A percentile compares a stretch with the other conserved stretches of the same genome.
These are phyloP conservation scores for Fistularia tabacaria DNA, from an alignment of 2,797 vertebrate genomes.

Conservation along the genomic window DNA sequence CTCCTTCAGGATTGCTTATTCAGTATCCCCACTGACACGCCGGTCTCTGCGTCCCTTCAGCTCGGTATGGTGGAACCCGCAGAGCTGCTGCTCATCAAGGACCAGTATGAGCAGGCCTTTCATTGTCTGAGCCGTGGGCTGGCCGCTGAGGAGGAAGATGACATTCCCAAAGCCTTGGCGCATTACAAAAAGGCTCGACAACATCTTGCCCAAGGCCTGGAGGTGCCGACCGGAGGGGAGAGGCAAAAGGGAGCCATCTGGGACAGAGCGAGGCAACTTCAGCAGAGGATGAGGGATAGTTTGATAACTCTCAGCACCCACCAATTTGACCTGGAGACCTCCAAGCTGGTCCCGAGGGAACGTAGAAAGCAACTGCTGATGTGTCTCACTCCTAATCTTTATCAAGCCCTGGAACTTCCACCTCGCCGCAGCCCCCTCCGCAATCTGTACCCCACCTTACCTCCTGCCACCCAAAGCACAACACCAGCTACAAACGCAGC, in stretches of 20 bases:
- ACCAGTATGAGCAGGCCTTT: constrained; percentile 82
- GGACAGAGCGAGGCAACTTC: constrained; percentile 83
- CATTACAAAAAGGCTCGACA: constrained; percentile 78
- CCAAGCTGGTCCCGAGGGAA: constrained; percentile 8
- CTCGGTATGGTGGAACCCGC: constrained; percentile 62
- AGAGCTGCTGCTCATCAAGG: constrained; percentile 80
- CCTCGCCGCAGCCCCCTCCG: constrained; percentile 35
- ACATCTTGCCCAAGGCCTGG: constrained; percentile 81
- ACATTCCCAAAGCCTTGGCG: constrained; percentile 73
- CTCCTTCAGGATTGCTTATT: not conserved
- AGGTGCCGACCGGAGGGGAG: constrained; percentile 66
- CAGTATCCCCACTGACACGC: no score
- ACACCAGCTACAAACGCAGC: constrained; percentile 28
- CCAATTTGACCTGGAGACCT: constrained; percentile 71
- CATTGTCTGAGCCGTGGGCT: constrained; percentile 80
- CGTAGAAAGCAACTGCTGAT: constrained; percentile 26
- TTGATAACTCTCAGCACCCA: constrained; percentile 74
- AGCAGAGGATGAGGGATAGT: constrained; percentile 83
- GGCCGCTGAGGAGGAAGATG: constrained; percentile 78
- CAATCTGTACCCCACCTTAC: constrained; percentile 77
- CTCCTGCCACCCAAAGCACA: constrained; percentile 31
- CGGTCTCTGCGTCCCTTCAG: not conserved
- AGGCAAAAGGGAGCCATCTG: constrained; percentile 68
- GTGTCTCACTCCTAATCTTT: constrained; percentile 35
- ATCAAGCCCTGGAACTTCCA: constrained; percentile 53